Conservation (phyloP, 2,888 invertebrate genomes). For the Monochamus alternatus region DNA sequence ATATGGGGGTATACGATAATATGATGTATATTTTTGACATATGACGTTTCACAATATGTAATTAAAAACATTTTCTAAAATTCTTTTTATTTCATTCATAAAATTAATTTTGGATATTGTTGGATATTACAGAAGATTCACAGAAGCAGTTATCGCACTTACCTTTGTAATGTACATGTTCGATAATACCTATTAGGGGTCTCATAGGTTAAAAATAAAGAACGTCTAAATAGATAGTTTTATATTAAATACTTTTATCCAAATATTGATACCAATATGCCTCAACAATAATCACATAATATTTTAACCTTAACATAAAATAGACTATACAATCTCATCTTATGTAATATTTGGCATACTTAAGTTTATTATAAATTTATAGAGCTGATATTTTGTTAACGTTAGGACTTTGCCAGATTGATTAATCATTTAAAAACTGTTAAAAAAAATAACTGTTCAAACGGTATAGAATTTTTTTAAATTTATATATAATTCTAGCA, state of each 20-base stretch:
- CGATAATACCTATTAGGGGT: neutral
- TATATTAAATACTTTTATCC: slow-evolving; percentile 57
- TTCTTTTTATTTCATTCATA: too few relatives aligned
- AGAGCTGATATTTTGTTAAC: slow-evolving; percentile 54
- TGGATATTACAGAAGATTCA: too few relatives aligned
- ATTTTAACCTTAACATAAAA: slow-evolving; percentile 56
- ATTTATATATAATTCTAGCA: too few relatives aligned
- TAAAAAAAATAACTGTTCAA: neutral
- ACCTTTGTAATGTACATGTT: neutral
- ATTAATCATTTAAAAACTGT: neutral
- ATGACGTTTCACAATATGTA: slow-evolving; percentile 10
- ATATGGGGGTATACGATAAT: slow-evolving; percentile 44
- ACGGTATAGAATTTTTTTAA: too few relatives aligned
- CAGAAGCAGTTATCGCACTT: too few relatives aligned
- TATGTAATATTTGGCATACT: slow-evolving; percentile 57
- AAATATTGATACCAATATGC: slow-evolving; percentile 59
- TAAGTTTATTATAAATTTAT: slow-evolving; percentile 45
- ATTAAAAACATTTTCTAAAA: neutral
- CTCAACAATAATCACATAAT: slow-evolving; percentile 59
- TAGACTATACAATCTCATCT: slow-evolving; percentile 57
- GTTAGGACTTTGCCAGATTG: slow-evolving; percentile 50
- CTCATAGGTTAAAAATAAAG: neutral
- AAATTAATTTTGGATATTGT: too few relatives aligned
- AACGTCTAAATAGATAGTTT: slow-evolving; percentile 33
- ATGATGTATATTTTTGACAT: slow-evolving; percentile 38